Evolutionary conservation across 2,888 invertebrate species (phyloP), one percentile per base, ranked within the genome.

Genomic region (Stegophylla sp.): DNA sequence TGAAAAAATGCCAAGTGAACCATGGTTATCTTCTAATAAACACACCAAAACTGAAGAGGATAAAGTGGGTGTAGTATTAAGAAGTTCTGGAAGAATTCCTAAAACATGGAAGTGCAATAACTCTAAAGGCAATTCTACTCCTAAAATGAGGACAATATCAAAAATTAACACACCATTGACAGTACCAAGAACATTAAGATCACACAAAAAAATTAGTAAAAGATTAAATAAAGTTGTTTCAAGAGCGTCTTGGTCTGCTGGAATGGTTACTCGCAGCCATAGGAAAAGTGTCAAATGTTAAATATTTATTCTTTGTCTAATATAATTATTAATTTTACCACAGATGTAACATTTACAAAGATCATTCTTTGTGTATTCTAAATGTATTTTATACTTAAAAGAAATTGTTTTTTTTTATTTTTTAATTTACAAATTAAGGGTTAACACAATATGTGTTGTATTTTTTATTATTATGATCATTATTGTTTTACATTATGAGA

Each of bases 111-210:
- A 63, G 9, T 79, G 51, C 17, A 51, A 45, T 63, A 63, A 61
- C 17, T 0, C 61, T n/a, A 61, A 71, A 69, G 77, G 23, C 23
- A 28, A n/a, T 43, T 61, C 71, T 17, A 79, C 79, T 71, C 17
- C 48, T 71, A 79, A 79, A 10, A 71, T 61, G 3, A 67, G 48
- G 13, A 23, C 71, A 48, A 23, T 79, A n/a, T 51, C 79, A 61
- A 79, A 79, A 79, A 79, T 79, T 23, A 79, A 79, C 15, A 79
- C 79, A 13, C 79, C 79, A 20, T 51, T 79, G 20, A 51, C 79
- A 71, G 79, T 61, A 63, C 79, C 79, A 71, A 79, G 79, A 79
- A 79, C 20, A 79, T 79, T 79, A 79, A 69, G 79, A 23, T 79
- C 79, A 9, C 79, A 79, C 2, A 79, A 79, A 71, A 79, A 79